Conservation (phyloP, 1,140 invertebrate species). For the Euura lappo region DNA sequence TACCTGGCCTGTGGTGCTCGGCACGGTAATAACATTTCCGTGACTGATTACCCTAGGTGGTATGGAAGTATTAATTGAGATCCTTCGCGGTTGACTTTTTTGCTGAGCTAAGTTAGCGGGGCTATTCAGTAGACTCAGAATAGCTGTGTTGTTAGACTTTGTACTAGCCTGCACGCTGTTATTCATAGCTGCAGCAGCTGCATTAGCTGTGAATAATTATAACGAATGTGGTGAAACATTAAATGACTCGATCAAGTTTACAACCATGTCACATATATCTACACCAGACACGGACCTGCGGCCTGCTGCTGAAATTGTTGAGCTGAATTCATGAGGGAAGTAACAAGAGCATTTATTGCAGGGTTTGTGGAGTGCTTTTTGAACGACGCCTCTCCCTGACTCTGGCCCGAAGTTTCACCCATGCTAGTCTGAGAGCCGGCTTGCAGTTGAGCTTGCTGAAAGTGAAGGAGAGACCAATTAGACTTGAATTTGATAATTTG, state of each 20-base stretch:
- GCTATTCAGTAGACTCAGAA: constrained; percentile 75
- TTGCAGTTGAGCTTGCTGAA: constrained; percentile 67
- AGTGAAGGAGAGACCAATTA: constrained; percentile 19
- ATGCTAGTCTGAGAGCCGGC: constrained; percentile 53
- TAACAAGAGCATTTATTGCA: constrained; percentile 77
- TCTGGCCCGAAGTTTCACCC: constrained; percentile 44
- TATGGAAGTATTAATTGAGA: constrained; percentile 53
- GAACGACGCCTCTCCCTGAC: constrained; percentile 61
- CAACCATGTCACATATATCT: constrained; percentile 1
- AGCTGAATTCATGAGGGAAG: constrained; percentile 79
- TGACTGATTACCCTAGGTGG: constrained; percentile 54
- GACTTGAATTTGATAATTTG: too few relatives aligned
- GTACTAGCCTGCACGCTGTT: constrained; percentile 56
- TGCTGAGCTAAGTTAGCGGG: constrained; percentile 64
- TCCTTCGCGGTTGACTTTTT: constrained; percentile 51
- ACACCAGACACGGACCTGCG: constrained; percentile 53
- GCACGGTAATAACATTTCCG: constrained; percentile 57
- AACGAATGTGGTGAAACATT: constrained; percentile 15
- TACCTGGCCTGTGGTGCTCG: constrained; percentile 56
- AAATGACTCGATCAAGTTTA: too few relatives aligned
- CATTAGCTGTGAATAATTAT: constrained; percentile 24
- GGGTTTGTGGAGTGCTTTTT: constrained; percentile 73
- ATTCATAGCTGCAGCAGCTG: constrained; percentile 62
- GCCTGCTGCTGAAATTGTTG: constrained; percentile 78
- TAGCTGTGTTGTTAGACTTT: constrained; percentile 68